Percentiles rank a stretch among this genome's conserved stretches.
These are phyloP conservation scores for Agrochola lota DNA, from an alignment of 2,888 invertebrate genomes.

Conservation along the genomic window DNA sequence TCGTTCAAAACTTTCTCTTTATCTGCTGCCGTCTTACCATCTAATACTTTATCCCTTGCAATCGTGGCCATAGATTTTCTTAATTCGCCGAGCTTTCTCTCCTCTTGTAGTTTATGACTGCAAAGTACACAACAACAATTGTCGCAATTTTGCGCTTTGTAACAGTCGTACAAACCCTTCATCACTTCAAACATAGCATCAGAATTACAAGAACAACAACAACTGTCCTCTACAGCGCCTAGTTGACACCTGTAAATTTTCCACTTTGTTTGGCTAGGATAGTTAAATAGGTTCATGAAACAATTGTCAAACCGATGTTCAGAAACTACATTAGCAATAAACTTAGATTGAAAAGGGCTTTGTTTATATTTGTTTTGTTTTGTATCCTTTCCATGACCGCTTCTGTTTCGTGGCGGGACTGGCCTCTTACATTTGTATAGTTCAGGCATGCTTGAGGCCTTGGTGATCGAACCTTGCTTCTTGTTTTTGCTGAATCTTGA, in stretches of 20 bases:
- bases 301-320: slow-evolving; percentile 43
- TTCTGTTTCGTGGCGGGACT: slow-evolving; percentile 1
- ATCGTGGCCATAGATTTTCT: slow-evolving; percentile 41
- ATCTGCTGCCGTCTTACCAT: slow-evolving; percentile 38
- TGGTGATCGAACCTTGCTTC: background rate
- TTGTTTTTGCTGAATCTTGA: slow-evolving; percentile 7
- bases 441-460: slow-evolving; percentile 48
- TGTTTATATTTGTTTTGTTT: slow-evolving; percentile 14
- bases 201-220: slow-evolving; percentile 73
- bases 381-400: background rate
- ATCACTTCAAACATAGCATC: slow-evolving; percentile 85
- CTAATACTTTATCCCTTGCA: slow-evolving; percentile 34
- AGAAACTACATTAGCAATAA: slow-evolving; percentile 48
- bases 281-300: slow-evolving; percentile 15
- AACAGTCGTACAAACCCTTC: slow-evolving; percentile 84
- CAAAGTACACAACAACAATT: slow-evolving; percentile 82
- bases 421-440: slow-evolving; percentile 23
- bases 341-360: slow-evolving; percentile 39
- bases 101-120: slow-evolving; percentile 69
- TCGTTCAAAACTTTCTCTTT: slow-evolving; percentile 43
- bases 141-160: slow-evolving; percentile 82
- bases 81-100: slow-evolving; percentile 27
- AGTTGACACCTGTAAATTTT: slow-evolving; percentile 56
- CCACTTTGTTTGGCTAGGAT: slow-evolving; percentile 41
- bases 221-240: slow-evolving; percentile 52